Conservation (phyloP, 2,888 invertebrate genomes). For the Drosophila subsilvestris region DNA sequence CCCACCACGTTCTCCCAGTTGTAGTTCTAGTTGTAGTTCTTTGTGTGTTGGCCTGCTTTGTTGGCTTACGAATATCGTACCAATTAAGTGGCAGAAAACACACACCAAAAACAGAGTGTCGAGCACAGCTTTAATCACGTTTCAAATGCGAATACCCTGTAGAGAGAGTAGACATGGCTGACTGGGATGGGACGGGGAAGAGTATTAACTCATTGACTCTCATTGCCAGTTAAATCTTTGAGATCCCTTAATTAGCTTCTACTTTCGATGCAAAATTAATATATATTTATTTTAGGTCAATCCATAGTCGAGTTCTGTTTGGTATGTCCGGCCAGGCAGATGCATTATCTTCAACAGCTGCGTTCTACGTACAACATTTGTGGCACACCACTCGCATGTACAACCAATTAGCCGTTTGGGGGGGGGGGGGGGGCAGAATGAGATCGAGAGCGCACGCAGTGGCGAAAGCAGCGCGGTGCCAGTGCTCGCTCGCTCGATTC, state of each 20-base stretch:
- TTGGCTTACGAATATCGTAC: slow-evolving; percentile 58
- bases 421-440: too few species aligned
- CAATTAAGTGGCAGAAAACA: slow-evolving; percentile 68
- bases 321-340: not conserved
- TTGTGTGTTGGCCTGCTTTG: slow-evolving; percentile 5
- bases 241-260: too few species aligned
- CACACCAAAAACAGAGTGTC: slow-evolving; percentile 30
- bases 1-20: slow-evolving; percentile 74
- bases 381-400: slow-evolving; percentile 37
- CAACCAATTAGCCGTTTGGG: slow-evolving; percentile 67
- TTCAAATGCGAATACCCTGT: slow-evolving; percentile 34
- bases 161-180: not conserved
- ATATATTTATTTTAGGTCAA: not conserved
- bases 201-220: too few species aligned
- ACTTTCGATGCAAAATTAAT: too few species aligned
- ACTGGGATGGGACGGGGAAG: not conserved
- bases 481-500: slow-evolving; percentile 41
- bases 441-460: slow-evolving; percentile 22
- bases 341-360: slow-evolving; percentile 26
- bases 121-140: slow-evolving; percentile 60
- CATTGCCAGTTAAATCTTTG: too few species aligned
- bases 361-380: slow-evolving; percentile 31
- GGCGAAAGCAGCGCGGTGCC: slow-evolving; percentile 19
- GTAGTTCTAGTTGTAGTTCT: slow-evolving; percentile 24
- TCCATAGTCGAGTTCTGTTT: not conserved